Conservation (phyloP, 2,797 vertebrate species). For the Macroramphosus scolopax region DNA sequence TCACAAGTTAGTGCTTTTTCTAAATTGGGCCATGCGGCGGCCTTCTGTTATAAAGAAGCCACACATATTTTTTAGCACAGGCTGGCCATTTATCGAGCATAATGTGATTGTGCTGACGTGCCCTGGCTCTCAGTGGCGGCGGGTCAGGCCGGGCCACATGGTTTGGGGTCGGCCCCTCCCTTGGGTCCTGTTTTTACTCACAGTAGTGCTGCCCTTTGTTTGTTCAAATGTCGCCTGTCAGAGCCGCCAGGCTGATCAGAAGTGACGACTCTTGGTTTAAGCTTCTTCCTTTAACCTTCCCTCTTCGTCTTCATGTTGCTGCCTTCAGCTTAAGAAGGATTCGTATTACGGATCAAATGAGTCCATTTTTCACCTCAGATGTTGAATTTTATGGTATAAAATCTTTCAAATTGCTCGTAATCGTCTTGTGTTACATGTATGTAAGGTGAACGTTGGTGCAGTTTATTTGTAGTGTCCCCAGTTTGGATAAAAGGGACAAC, state of each 20-base stretch:
- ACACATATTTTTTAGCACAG: constrained; percentile 55
- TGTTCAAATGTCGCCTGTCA: constrained; percentile 47
- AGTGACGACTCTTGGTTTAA: constrained; percentile 36
- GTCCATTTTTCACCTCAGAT: no score
- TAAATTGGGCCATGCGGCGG: constrained; percentile 61
- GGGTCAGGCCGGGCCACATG: constrained; percentile 59
- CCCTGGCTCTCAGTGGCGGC: constrained; percentile 38
- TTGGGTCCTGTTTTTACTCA: constrained; percentile 50
- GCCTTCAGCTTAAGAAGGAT: no score
- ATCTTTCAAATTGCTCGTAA: no score
- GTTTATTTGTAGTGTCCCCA: no score
- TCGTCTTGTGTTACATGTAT: no score
- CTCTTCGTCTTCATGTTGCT: constrained; percentile 11
- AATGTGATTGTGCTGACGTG: constrained; percentile 71
- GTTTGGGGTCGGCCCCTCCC: constrained; percentile 47
- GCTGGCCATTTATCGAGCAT: constrained; percentile 64
- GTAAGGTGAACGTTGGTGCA: no score
- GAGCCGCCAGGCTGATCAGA: constrained; percentile 30
- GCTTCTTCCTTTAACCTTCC: constrained; percentile 10
- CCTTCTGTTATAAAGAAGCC: constrained; percentile 58
- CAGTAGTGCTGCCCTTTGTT: constrained; percentile 49
- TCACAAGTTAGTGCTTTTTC: constrained; percentile 55
- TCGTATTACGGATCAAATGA: no score
- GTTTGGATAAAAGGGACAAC: no score
- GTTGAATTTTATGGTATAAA: no score